Conservation (phyloP, 1,140 invertebrate species). For the Cydia strobilella region DNA sequence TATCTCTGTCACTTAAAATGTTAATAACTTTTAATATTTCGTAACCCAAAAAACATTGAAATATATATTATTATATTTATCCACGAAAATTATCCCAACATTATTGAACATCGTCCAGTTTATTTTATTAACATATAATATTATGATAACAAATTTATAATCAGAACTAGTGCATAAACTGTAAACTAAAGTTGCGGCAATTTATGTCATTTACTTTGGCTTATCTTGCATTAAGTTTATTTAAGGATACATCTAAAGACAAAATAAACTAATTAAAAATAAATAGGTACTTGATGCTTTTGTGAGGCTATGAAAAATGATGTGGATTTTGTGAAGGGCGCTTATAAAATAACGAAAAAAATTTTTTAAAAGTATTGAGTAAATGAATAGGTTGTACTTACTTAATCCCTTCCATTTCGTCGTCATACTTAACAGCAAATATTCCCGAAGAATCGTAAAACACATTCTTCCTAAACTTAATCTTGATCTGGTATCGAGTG, state of each 20-base stretch:
- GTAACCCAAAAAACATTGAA: no score
- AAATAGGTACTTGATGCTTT: no score
- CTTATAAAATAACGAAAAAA: no score
- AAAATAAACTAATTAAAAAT: no score
- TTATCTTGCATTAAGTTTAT: neutral
- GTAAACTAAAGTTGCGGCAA: neutral
- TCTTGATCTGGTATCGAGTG: slow-evolving; percentile 57
- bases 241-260: neutral
- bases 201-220: neutral
- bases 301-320: no score
- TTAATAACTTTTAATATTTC: no score
- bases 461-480: slow-evolving; percentile 59
- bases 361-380: no score
- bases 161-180: neutral
- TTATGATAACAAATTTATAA: neutral
- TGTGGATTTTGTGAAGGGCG: no score
- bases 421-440: slow-evolving; percentile 56
- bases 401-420: slow-evolving; percentile 39
- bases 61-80: no score
- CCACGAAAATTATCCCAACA: no score
- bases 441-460: slow-evolving; percentile 53
- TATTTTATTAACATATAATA: neutral
- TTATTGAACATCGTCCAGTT: no score
- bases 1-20: no score
- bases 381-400: slow-evolving; percentile 14